A percentile compares a stretch with the other conserved stretches of the same genome.
These are phyloP conservation scores for Varanus salvator DNA, from an alignment of 2,113 vertebrate species.

Conservation along the genomic window DNA sequence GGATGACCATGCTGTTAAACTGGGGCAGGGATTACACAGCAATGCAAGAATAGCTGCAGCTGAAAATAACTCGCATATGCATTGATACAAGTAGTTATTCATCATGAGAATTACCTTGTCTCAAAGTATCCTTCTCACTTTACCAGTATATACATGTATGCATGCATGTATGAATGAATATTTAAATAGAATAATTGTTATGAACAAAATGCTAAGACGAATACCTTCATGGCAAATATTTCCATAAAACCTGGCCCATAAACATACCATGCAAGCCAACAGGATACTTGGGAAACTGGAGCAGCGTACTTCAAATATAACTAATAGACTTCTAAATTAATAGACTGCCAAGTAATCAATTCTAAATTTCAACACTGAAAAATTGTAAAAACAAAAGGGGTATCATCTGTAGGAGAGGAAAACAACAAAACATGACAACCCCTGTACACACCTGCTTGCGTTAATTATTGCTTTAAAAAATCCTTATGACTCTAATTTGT, in stretches of 20 bases:
- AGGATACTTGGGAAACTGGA: neutral
- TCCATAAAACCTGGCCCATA: neutral
- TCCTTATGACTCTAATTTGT: neutral
- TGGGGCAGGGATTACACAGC: neutral
- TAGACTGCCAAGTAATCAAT: neutral
- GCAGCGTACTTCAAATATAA: neutral
- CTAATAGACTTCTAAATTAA: neutral
- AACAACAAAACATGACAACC: conserved; percentile 1
- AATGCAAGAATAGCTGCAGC: neutral
- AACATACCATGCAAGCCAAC: neutral
- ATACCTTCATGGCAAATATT: neutral
- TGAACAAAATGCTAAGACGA: neutral
- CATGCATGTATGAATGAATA: neutral
- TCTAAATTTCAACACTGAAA: neutral
- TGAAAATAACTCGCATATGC: neutral
- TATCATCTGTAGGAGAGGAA: neutral
- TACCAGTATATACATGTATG: neutral
- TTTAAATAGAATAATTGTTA: neutral
- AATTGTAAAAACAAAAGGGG: neutral
- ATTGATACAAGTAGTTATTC: neutral
- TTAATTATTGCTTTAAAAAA: neutral
- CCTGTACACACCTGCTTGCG: neutral
- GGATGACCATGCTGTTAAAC: neutral
- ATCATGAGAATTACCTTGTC: neutral
- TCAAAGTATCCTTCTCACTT: neutral